Evolutionary conservation across 1,140 invertebrate species (phyloP).

Genomic region (Coelopa frigida): DNA sequence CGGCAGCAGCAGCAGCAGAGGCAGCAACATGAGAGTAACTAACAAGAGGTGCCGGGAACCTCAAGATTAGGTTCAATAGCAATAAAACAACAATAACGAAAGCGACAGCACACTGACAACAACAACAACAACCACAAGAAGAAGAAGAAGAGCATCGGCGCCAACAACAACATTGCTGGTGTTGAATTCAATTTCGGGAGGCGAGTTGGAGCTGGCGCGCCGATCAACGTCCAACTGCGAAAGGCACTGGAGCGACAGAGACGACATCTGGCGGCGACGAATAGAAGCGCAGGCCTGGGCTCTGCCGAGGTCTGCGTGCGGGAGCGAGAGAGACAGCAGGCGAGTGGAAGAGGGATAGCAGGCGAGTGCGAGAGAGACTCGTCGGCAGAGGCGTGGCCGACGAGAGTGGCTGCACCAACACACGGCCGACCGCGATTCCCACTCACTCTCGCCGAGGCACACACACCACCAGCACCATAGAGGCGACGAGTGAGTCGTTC

Average conservation of each 20-base stretch:
- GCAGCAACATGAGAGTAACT: neutral
- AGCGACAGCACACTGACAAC: slow-evolving; percentile 14
- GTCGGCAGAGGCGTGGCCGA: too few relatives aligned
- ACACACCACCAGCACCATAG: too few relatives aligned
- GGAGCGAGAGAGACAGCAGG: slow-evolving; percentile 11
- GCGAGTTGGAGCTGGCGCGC: neutral
- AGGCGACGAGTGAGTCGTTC: too few relatives aligned
- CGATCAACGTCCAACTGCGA: too few relatives aligned
- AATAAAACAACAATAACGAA: slow-evolving; percentile 12
- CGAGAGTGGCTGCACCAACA: too few relatives aligned
- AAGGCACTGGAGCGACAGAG: too few relatives aligned
- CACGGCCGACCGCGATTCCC: too few relatives aligned
- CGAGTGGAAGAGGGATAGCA: slow-evolving; percentile 12
- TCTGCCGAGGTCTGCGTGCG: slow-evolving; percentile 2
- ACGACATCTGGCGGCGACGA: too few relatives aligned
- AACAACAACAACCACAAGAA: slow-evolving; percentile 12
- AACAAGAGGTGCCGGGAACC: slow-evolving; percentile 1
- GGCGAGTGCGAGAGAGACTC: slow-evolving; percentile 8
- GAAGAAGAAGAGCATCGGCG: slow-evolving; percentile 8
- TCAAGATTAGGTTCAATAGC: slow-evolving; percentile 36
- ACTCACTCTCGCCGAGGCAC: too few relatives aligned
- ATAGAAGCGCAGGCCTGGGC: too few relatives aligned
- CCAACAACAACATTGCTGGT: neutral
- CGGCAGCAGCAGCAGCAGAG: slow-evolving; percentile 3
- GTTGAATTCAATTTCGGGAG: neutral